Evolutionary conservation across 2,797 vertebrate species (phyloP).

Genomic region (Phaenicophaeus curvirostris): DNA sequence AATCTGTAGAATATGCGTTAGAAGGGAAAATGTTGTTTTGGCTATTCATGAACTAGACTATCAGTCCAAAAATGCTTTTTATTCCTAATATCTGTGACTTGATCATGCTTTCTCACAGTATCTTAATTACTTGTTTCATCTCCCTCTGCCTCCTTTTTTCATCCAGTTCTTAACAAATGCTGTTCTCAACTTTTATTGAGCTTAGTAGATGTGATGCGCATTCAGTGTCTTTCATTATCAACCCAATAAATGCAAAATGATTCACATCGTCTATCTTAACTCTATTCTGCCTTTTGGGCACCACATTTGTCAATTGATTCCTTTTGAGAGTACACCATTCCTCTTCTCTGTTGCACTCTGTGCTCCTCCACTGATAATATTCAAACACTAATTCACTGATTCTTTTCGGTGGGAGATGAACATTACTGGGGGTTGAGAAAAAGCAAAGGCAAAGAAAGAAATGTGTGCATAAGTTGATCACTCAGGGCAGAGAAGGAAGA

Average conservation of each 20-base stretch:
- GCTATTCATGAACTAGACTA: neutral
- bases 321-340: neutral
- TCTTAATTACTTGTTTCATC: constrained; percentile 26
- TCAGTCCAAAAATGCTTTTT: neutral
- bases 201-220: neutral
- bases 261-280: constrained; percentile 1
- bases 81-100: neutral
- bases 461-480: neutral
- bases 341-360: neutral
- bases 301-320: constrained; percentile 8
- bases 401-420: neutral
- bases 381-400: neutral
- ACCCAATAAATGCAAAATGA: constrained; percentile 41
- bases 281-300: constrained; percentile 34
- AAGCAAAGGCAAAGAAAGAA: neutral
- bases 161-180: neutral
- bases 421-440: neutral
- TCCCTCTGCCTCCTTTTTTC: neutral
- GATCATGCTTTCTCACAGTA: neutral
- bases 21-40: neutral
- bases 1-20: neutral
- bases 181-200: constrained; percentile 17
- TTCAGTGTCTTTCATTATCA: constrained; percentile 37
- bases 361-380: neutral
- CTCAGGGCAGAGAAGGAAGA: constrained; percentile 7